Evolutionary conservation across 2,113 vertebrate species (phyloP), one percentile per base, ranked within the genome.

Genomic region (Macquaria ambigua): DNA sequence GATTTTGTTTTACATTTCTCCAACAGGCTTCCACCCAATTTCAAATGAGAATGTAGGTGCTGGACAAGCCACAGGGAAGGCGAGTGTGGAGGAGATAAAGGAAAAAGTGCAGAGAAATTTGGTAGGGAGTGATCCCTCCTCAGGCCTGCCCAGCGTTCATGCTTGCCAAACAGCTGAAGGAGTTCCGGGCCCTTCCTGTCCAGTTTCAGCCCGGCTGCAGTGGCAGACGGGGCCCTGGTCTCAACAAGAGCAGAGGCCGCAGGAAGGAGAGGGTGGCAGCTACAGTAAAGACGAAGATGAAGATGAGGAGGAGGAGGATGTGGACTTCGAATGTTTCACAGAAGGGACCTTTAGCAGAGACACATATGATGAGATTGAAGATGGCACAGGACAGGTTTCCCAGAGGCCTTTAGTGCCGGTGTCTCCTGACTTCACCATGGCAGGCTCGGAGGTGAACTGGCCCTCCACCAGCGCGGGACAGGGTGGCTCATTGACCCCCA

Each of bases 381-480:
- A 96, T 5, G 93, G 94, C 28, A 95, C 95, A 0, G 96, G 95
- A 1, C 95, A 95, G 79, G 94, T 96, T 46, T 95, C 95, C 78
- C 96, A 94, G 93, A 92, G 95, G 83, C 94, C 95, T 21, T 55
- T 96, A 8, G 83, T 95, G 20, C 93, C 94, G 0, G 77, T 74
- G n/a, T 95, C 95, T 1, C 94, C 94, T 1, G 94, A 94, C 67
- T 94, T 96, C 56, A 86, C 79, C 79, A 53, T 89, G 76, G 86
- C 90, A 1, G 79, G 85, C 18, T 85, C 94, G 0, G 94, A 95
- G 15, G 75, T 87, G 9, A 89, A 79, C 84, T 95, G 95, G 95
- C 84, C 90, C 11, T 69, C 88, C 74, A 56, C 85, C 75, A 63
- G 85, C 11, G 50, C 12, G 14, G 81, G 37, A 1, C 91, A 85